phyloP scores from a whole-genome alignment of 2,113 vertebrate genomes.

The Cyanocitta stelleri region DNA sequence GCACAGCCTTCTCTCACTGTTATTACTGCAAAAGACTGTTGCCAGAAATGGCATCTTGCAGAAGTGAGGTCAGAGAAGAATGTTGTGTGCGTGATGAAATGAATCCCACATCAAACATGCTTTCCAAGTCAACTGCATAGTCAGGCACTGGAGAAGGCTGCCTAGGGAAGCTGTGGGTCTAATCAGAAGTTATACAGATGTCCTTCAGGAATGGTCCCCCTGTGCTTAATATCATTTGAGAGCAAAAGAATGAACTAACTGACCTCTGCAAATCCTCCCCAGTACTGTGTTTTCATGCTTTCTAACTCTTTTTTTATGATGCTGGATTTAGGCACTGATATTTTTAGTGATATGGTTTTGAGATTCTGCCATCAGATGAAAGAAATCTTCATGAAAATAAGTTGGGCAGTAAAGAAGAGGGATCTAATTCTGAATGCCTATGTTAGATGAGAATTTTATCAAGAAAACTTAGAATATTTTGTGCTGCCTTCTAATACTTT shows the following conservation, averaged over 20 bases:
- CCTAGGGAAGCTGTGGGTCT: background rate
- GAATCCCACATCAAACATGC: constrained; percentile 28
- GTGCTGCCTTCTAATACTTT: background rate
- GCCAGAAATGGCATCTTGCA: constrained; percentile 7
- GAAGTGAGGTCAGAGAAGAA: constrained; percentile 11
- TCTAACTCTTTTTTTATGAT: background rate
- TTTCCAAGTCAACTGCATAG: background rate
- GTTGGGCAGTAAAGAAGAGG: background rate
- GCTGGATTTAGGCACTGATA: background rate
- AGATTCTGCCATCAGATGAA: background rate
- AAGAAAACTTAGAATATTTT: background rate
- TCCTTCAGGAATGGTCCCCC: background rate
- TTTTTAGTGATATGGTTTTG: background rate
- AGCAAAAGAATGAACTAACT: background rate
- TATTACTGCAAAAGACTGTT: constrained; percentile 12
- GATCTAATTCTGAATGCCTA: background rate
- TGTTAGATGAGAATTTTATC: background rate
- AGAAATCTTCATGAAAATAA: background rate
- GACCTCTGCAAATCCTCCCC: background rate
- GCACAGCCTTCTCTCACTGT: constrained; percentile 4
- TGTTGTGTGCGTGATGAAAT: background rate
- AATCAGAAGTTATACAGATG: background rate
- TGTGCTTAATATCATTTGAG: background rate
- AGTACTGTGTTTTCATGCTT: background rate
- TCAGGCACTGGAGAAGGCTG: background rate